Evolutionary conservation across 2,797 vertebrate genomes (phyloP), one percentile per base, ranked within the genome.

Genomic region (Myotis planiceps): DNA sequence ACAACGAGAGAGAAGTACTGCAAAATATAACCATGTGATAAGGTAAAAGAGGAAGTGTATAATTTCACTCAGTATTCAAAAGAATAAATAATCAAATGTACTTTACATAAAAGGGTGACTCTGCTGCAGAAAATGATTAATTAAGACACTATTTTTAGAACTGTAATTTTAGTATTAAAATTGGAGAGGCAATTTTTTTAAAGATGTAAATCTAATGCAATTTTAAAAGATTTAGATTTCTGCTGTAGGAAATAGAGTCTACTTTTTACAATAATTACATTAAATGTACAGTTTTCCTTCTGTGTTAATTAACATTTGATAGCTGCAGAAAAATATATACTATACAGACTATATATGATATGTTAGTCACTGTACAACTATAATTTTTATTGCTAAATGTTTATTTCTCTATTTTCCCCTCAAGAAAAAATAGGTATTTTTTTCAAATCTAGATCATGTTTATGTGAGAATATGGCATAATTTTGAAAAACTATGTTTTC

Each of bases 21-120:
- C 39, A 81, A 90, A 96, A 82, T 68, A 91, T 19, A 85, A 66
- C 21, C 13, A 45, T 4, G 29, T 72, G 47, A 88, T 55, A 79
- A 85, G 42, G 47, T 83, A 18, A 14, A 53, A 49, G 15, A 88
- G 55, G 21, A 81, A 75, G 51, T 82, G 1, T 1, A 75, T 80
- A 27, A 93, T 95, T 97, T 82, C 42, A 51, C 12, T 72, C 6
- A 82, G 6, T 72, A 66, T 65, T 81, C 47, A 89, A 76, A 84
- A 94, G 37, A 79, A 85, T 47, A 23, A 23, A 42, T 82, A 37
- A 83, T 68, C 51, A 88, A 58, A 60, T 42, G 1, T 9, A 88
- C 7, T 90, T 95, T 79, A 95, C 71, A 92, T 82, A 92, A 93
- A 87, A 93, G 83, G 32, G 8, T 39, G 93, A 90, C 63, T 39